Evolutionary conservation across 2,888 invertebrate species (phyloP).

Genomic region (Ennomos fuscantarius): DNA sequence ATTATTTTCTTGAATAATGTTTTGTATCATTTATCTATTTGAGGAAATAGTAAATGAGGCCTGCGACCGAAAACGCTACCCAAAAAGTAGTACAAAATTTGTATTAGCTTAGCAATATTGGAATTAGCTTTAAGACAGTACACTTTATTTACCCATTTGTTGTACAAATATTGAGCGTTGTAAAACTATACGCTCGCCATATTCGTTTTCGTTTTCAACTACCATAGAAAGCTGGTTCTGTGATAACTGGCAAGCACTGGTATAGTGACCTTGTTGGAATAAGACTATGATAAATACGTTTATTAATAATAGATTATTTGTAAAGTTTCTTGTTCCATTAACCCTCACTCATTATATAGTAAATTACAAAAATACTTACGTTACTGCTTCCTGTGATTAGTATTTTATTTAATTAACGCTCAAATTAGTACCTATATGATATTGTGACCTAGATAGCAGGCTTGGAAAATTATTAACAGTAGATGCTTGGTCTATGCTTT

Average conservation of each 20-base stretch:
- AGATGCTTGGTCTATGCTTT: conserved; percentile 67
- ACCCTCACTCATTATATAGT: not conserved
- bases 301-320: not conserved
- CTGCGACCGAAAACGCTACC: conserved; percentile 13
- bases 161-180: conserved; percentile 63
- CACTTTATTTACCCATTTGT: conserved; percentile 70
- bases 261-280: conserved; percentile 14
- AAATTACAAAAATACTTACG: not conserved
- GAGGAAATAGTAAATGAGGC: conserved; percentile 11
- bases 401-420: not conserved
- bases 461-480: conserved; percentile 40
- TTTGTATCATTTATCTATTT: not conserved
- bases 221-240: conserved; percentile 56
- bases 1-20: conserved; percentile 20
- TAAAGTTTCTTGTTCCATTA: not conserved
- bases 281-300: conserved; percentile 8
- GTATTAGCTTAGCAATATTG: conserved; percentile 61
- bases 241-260: conserved; percentile 2
- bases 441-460: conserved; percentile 38
- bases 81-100: conserved; percentile 39
- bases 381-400: conserved; percentile 5
- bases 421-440: not conserved
- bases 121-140: conserved; percentile 53
- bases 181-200: conserved; percentile 54
- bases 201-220: conserved; percentile 66